A percentile compares a stretch with the other conserved stretches of the same genome.
Conservation (phyloP, 2,888 invertebrate genomes). For the Andricus curvator region DNA sequence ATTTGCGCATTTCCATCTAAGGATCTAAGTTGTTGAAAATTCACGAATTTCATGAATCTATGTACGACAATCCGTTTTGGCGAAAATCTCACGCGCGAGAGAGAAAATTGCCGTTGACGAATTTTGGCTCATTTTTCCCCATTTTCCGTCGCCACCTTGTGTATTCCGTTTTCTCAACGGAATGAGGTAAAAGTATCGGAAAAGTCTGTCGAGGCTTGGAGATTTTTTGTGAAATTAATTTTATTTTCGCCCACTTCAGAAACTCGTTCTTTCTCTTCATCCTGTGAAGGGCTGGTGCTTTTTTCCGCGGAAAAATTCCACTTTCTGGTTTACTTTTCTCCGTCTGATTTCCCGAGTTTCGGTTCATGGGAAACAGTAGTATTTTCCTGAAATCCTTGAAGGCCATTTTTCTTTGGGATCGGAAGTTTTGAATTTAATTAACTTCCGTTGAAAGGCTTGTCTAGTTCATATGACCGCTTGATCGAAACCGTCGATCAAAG, state of each 20-base stretch:
- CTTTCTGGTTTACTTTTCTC: not conserved
- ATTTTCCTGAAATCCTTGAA: not conserved
- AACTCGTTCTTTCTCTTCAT: not conserved
- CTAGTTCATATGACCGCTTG: conserved; percentile 71
- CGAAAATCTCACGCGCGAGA: conserved; percentile 13
- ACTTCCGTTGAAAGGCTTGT: not conserved
- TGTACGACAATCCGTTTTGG: conserved; percentile 2
- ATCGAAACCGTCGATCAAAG: conserved; percentile 89
- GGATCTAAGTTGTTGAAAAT: not conserved
- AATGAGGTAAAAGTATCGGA: conserved; percentile 14
- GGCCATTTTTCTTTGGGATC: not conserved
- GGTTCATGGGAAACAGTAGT: not conserved
- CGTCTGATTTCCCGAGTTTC: not conserved
- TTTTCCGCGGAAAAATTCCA: not conserved
- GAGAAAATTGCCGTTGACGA: not conserved
- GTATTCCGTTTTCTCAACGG: conserved; percentile 31
- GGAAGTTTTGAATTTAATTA: not conserved
- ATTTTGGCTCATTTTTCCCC: conserved; percentile 10
- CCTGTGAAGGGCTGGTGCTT: not conserved
- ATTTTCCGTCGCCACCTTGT: conserved; percentile 34
- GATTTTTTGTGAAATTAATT: conserved; percentile 20
- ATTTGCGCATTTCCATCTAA: conserved; percentile 17
- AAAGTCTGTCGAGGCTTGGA: conserved; percentile 21
- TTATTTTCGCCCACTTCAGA: not conserved
- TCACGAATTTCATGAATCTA: not conserved